Conservation (phyloP, 2,113 vertebrate species). For the Oncorhynchus keta region DNA sequence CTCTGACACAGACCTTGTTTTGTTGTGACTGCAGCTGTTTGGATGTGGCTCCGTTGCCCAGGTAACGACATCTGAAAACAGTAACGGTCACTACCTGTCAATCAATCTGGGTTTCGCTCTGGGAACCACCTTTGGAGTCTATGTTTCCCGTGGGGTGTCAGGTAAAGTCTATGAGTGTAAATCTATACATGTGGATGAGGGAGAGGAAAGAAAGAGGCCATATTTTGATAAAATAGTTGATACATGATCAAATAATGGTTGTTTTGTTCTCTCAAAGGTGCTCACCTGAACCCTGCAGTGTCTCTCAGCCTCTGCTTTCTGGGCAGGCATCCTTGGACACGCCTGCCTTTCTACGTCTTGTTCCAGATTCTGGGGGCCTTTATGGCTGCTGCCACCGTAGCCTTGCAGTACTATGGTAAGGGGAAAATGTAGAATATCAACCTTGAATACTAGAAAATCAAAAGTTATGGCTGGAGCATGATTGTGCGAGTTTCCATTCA, state of each 20-base stretch:
- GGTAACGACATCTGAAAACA: conserved; percentile 69
- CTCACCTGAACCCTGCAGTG: conserved; percentile 85
- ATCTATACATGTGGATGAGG: neutral
- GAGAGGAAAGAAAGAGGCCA: neutral
- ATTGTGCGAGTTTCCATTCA: neutral
- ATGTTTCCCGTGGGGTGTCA: conserved; percentile 77
- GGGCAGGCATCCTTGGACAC: conserved; percentile 77
- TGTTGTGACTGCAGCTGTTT: conserved; percentile 70
- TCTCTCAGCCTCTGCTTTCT: conserved; percentile 77
- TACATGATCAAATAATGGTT: neutral
- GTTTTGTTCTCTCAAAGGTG: conserved; percentile 64
- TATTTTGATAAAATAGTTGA: neutral
- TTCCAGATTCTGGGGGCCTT: conserved; percentile 75
- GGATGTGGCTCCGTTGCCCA: conserved; percentile 71
- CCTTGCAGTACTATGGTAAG: conserved; percentile 78
- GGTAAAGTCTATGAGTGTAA: conserved; percentile 59
- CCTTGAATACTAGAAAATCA: neutral
- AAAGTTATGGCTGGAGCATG: conserved; percentile 53
- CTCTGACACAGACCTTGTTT: too few species aligned
- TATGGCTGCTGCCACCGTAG: conserved; percentile 68
- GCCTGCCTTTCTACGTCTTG: conserved; percentile 75
- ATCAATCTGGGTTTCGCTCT: conserved; percentile 65
- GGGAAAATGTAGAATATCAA: too few species aligned
- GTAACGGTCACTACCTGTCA: conserved; percentile 34
- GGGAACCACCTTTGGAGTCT: conserved; percentile 74